These are phyloP conservation scores for Henicopernis longicauda DNA, from an alignment of 2,113 vertebrate genomes.

Conservation along the genomic window DNA sequence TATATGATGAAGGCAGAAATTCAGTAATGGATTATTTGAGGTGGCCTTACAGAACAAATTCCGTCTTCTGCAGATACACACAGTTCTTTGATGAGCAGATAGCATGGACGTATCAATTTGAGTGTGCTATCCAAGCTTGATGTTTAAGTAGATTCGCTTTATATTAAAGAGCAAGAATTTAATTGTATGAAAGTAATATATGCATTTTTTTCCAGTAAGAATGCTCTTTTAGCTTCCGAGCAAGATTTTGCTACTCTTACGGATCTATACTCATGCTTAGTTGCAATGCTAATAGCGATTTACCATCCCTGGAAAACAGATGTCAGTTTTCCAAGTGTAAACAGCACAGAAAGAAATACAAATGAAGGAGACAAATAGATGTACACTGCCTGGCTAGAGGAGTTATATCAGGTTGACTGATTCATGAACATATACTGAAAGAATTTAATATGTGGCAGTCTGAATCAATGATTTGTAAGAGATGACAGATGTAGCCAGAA, in stretches of 20 bases:
- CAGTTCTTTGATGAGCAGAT: background rate
- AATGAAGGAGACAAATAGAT: background rate
- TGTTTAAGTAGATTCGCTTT: background rate
- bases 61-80: background rate
- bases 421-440: background rate
- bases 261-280: background rate
- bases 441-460: background rate
- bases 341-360: background rate
- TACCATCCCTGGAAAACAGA: background rate
- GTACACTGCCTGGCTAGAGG: background rate
- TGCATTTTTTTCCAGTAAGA: background rate
- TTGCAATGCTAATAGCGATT: background rate
- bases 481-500: constrained; percentile 2
- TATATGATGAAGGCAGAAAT: background rate
- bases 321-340: background rate
- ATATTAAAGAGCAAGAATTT: background rate
- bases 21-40: background rate
- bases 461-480: constrained; percentile 27
- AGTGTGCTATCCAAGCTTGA: background rate
- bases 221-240: background rate
- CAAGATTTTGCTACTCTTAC: background rate
- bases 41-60: background rate
- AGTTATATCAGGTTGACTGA: background rate
- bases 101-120: background rate
- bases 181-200: background rate